These are phyloP conservation scores for Nebria brevicollis DNA, from an alignment of 2,888 invertebrate species.

Conservation along the genomic window DNA sequence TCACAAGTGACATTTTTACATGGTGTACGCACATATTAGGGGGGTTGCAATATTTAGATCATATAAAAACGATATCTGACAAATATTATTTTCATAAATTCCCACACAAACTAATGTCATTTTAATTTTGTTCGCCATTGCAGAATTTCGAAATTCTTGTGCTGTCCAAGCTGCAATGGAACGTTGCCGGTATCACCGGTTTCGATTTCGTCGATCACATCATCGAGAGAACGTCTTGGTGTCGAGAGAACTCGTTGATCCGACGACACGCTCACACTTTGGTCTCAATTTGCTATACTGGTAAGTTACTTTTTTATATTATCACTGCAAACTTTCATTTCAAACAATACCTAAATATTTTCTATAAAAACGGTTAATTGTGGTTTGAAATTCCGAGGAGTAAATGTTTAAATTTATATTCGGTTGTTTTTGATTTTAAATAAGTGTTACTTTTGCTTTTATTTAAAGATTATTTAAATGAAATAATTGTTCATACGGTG, in stretches of 20 bases:
- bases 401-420: too few species aligned
- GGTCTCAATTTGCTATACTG: conserved; percentile 77
- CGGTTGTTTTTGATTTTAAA: too few species aligned
- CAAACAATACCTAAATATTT: too few species aligned
- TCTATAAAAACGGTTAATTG: too few species aligned
- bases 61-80: conserved; percentile 32
- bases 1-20: conserved; percentile 23
- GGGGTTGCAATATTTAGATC: conserved; percentile 7
- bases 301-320: not conserved
- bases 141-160: conserved; percentile 86
- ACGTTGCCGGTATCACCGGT: conserved; percentile 80
- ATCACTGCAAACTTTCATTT: too few species aligned
- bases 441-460: too few species aligned
- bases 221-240: conserved; percentile 73
- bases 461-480: too few species aligned
- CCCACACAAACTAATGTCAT: conserved; percentile 2
- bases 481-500: too few species aligned
- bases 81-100: conserved; percentile 6
- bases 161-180: conserved; percentile 81
- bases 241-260: conserved; percentile 69
- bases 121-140: conserved; percentile 52
- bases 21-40: conserved; percentile 24
- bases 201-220: conserved; percentile 87
- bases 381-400: too few species aligned
- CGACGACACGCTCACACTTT: conserved; percentile 81